A percentile compares a stretch with the other conserved stretches of the same genome.
Evolutionary conservation across 2,113 vertebrate species (phyloP).

Genomic region (Hydrochoerus hydrochaeris): DNA sequence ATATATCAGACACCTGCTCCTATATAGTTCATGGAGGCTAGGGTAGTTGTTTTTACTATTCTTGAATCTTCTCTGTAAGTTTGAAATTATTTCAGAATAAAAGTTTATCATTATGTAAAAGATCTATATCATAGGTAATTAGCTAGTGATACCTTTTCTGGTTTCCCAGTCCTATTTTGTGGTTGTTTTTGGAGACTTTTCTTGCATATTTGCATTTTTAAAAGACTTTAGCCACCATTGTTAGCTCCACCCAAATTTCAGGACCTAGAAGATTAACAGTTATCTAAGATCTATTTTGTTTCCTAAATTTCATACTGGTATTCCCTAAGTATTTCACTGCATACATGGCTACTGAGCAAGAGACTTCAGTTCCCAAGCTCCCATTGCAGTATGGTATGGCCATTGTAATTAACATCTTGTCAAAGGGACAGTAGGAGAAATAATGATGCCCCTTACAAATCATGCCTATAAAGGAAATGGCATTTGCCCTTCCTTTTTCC

Average conservation of each 20-base stretch:
- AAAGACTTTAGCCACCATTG: neutral
- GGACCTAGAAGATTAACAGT: neutral
- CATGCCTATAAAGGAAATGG: neutral
- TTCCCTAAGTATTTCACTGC: neutral
- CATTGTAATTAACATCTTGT: neutral
- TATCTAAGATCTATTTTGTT: neutral
- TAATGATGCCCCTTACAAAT: neutral
- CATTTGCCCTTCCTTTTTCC: neutral
- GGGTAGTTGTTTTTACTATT: neutral
- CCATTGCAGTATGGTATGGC: neutral
- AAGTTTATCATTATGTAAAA: neutral
- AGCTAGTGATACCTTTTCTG: neutral
- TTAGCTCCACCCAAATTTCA: neutral
- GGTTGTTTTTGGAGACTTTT: neutral
- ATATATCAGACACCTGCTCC: neutral
- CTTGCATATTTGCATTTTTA: neutral
- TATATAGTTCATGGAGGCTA: neutral
- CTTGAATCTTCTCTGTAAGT: neutral
- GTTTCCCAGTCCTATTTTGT: neutral
- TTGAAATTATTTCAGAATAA: constrained; percentile 31
- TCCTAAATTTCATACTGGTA: neutral
- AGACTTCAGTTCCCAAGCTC: neutral
- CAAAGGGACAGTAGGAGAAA: neutral
- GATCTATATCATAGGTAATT: neutral
- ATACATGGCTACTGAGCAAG: neutral